A percentile compares a stretch with the other conserved stretches of the same genome.
Conservation (phyloP, 1,140 invertebrate genomes). For the Tribolium castaneum region DNA sequence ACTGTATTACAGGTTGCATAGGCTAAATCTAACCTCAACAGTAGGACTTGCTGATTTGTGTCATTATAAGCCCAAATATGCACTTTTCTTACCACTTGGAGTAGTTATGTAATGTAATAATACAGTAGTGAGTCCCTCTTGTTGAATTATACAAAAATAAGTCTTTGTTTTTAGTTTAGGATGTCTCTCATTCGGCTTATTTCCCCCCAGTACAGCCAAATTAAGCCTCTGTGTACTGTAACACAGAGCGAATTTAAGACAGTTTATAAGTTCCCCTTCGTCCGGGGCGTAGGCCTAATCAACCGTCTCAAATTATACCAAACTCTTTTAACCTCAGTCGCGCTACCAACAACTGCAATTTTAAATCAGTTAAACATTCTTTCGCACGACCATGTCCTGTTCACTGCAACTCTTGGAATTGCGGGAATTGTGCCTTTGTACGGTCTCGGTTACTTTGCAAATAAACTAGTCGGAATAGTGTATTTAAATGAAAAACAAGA, state of each 20-base stretch:
- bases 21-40: too few relatives aligned
- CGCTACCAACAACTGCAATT: slow-evolving; percentile 40
- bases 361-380: slow-evolving; percentile 35
- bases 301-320: slow-evolving; percentile 54
- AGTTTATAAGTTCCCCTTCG: slow-evolving; percentile 55
- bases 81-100: too few relatives aligned
- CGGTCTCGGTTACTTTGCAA: slow-evolving; percentile 62
- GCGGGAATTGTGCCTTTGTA: slow-evolving; percentile 61
- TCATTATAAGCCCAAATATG: too few relatives aligned
- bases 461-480: slow-evolving; percentile 68
- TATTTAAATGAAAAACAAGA: slow-evolving; percentile 67
- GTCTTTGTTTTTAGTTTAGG: background rate
- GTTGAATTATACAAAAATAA: too few relatives aligned
- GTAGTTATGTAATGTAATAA: too few relatives aligned
- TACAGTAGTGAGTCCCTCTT: too few relatives aligned
- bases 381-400: slow-evolving; percentile 5
- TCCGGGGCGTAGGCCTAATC: slow-evolving; percentile 42
- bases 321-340: slow-evolving; percentile 25
- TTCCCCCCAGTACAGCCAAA: background rate
- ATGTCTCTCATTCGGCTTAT: background rate
- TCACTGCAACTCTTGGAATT: slow-evolving; percentile 11
- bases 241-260: slow-evolving; percentile 10
- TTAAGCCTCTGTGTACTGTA: background rate
- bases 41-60: too few relatives aligned
- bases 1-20: background rate